These are phyloP conservation scores for Lasiommata megera DNA, from an alignment of 2,888 invertebrate genomes.

Conservation along the genomic window DNA sequence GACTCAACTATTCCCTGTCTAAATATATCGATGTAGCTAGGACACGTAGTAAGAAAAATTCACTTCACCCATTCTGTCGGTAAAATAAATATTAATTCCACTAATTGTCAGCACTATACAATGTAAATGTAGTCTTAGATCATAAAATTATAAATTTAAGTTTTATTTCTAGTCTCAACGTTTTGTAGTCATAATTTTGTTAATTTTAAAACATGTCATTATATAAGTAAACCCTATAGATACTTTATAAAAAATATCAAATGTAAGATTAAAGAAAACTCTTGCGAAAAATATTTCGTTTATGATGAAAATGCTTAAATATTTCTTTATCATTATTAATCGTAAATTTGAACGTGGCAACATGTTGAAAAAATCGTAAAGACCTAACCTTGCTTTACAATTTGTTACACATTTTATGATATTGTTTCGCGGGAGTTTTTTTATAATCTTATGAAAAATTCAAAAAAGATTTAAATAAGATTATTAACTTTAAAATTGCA, in stretches of 20 bases:
- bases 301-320: not conserved
- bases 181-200: conserved; percentile 66
- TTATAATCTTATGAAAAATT: conserved; percentile 10
- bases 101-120: conserved; percentile 43
- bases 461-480: conserved; percentile 39
- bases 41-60: conserved; percentile 8
- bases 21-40: conserved; percentile 11
- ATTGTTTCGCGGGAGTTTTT: conserved; percentile 4
- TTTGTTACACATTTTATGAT: not conserved
- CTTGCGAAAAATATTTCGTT: conserved; percentile 3
- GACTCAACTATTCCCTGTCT: not conserved
- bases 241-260: conserved; percentile 9
- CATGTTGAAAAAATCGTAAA: not conserved
- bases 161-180: conserved; percentile 74
- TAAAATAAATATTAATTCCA: conserved; percentile 41
- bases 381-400: not conserved
- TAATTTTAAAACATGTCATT: conserved; percentile 42
- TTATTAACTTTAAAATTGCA: conserved; percentile 38
- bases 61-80: conserved; percentile 15
- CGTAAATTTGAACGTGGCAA: not conserved
- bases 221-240: conserved; percentile 12
- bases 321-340: not conserved
- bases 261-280: conserved; percentile 3
- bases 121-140: conserved; percentile 39
- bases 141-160: conserved; percentile 48